Evolutionary conservation across 2,797 vertebrate species (phyloP).

Genomic region (Pyrocephalus nanus): DNA sequence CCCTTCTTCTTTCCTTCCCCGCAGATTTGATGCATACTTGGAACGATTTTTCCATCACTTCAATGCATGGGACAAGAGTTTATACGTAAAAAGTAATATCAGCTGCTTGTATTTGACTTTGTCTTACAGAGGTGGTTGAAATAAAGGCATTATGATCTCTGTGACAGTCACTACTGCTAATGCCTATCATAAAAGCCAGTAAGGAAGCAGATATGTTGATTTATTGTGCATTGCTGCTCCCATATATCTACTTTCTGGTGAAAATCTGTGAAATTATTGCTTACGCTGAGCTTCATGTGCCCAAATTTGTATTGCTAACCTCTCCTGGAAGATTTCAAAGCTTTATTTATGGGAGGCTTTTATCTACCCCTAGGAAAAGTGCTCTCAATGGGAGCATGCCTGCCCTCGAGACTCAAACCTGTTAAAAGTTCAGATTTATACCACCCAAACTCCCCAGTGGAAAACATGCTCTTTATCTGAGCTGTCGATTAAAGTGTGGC

Average conservation of each 20-base stretch:
- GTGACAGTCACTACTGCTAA: conserved; percentile 69
- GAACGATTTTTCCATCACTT: conserved; percentile 1
- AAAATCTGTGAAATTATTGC: conserved; percentile 69
- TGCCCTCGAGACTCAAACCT: conserved; percentile 5
- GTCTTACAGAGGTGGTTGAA: conserved; percentile 58
- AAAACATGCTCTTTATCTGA: conserved; percentile 43
- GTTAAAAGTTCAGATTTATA: conserved; percentile 40
- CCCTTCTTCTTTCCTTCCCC: too few relatives aligned
- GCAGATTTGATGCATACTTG: background rate
- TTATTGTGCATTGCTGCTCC: conserved; percentile 58
- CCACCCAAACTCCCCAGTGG: background rate
- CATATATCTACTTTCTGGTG: conserved; percentile 66
- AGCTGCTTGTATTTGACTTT: conserved; percentile 16
- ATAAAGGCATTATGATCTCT: conserved; percentile 72
- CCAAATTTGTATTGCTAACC: conserved; percentile 62
- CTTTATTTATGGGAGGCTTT: conserved; percentile 45
- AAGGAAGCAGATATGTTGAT: conserved; percentile 66
- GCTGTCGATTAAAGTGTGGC: background rate
- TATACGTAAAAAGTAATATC: conserved; percentile 39
- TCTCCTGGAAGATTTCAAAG: conserved; percentile 58
- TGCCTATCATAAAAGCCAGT: conserved; percentile 69
- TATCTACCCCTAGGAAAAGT: conserved; percentile 11
- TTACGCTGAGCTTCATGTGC: conserved; percentile 41
- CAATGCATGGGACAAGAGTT: conserved; percentile 23
- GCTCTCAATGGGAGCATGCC: background rate